phyloP scores from a whole-genome alignment of 2,113 vertebrate species.

The Pandion haliaetus region DNA sequence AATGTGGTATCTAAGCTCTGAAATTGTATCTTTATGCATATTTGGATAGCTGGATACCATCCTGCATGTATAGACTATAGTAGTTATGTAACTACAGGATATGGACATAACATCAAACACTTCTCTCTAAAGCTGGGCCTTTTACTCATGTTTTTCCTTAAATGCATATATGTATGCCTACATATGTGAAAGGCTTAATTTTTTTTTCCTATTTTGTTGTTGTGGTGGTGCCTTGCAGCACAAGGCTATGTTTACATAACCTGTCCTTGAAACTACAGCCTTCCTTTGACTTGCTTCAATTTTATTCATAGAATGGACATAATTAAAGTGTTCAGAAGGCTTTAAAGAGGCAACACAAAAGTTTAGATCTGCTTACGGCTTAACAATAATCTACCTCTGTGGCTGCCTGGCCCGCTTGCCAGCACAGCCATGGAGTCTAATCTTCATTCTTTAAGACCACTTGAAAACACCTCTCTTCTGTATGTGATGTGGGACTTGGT shows the following conservation, averaged over 20 bases:
- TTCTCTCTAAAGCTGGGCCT: background rate
- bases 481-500: background rate
- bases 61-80: background rate
- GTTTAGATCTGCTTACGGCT: slow-evolving; percentile 29
- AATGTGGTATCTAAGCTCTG: background rate
- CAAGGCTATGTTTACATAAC: background rate
- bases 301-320: slow-evolving; percentile 10
- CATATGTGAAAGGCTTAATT: background rate
- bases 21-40: background rate
- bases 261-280: slow-evolving; percentile 33
- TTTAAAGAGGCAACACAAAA: slow-evolving; percentile 31
- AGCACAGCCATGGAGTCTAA: background rate
- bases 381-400: background rate
- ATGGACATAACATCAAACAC: background rate
- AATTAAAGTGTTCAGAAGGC: slow-evolving; percentile 18
- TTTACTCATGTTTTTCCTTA: background rate
- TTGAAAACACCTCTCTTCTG: background rate
- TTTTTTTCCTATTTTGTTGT: background rate
- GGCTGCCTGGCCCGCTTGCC: background rate
- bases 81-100: background rate
- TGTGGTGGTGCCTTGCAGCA: background rate
- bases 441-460: background rate
- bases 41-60: background rate
- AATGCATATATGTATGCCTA: background rate
- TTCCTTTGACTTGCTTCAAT: slow-evolving; percentile 22